Base-by-base conservation (phyloP, 2,888 invertebrate genomes). In the Taenaris catops region DNA sequence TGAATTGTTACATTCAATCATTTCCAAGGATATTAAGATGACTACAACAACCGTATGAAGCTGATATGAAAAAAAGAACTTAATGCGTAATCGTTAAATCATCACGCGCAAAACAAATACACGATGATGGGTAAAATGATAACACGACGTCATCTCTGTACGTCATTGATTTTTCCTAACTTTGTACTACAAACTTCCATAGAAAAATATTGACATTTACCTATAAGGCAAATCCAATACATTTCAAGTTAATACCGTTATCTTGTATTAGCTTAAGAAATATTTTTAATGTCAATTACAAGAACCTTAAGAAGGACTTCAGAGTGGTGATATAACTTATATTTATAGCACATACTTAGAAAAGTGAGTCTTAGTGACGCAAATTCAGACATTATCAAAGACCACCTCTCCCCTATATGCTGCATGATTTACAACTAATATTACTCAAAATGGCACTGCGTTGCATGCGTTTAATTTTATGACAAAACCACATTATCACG, bases 201-300 rank as follows among this genome's bases (percentile, higher is more conserved):
- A 17, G 42, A 36, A 23, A n/a, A 41, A 41, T 41, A 44, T 53
- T 49, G 41, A 49, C 49, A 39, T 45, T 42, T 16, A 35, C 50
- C 39, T 42, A 39, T 34, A 52, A 41, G 50, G 52, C 27, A 27
- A 38, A 25, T 25, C 29, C 14, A 14, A 14, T 26, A 25, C 9
- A 18, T 27, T 18, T 10, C 9, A 4, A 10, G 18, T 7, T 26
- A 9, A 17, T 26, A 14, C 46, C 36, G 45, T 46, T 47, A 47
- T 44, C 44, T 35, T 20, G 34, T 7, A 23, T 24, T n/a, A n/a
- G 27, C 26, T 47, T n/a, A n/a, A n/a, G n/a, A n/a, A n/a, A n/a
- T n/a, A 43, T 46, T 46, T 44, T 45, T 37, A 41, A 20, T 34
- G 19, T 10, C 11, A 25, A 8, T 31, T 36, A 19, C 31, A 17